A percentile compares a stretch with the other conserved stretches of the same genome.
Conservation (phyloP, 2,797 vertebrate genomes). For the Danio jaintianensis region DNA sequence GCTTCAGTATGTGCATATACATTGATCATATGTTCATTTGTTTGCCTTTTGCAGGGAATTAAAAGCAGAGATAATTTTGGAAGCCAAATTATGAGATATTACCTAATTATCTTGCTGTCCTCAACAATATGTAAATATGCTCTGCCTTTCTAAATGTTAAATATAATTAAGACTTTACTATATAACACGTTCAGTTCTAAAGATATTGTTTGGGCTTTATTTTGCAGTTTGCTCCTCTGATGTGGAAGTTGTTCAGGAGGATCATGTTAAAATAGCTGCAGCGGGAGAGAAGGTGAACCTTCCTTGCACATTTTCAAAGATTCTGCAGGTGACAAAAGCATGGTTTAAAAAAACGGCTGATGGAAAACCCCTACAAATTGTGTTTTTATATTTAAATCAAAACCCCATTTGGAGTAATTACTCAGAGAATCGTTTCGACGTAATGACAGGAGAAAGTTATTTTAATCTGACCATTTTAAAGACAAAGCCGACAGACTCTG, state of each 20-base stretch:
- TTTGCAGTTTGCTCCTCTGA: neutral
- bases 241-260: slow-evolving; percentile 7
- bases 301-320: neutral
- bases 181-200: neutral
- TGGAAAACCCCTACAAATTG: neutral
- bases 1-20: neutral
- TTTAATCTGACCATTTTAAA: slow-evolving; percentile 19
- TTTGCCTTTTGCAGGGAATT: neutral
- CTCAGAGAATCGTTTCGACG: neutral
- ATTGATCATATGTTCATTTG: neutral
- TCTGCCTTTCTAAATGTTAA: too few species aligned
- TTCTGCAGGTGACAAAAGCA: neutral
- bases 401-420: neutral
- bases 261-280: neutral
- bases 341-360: neutral
- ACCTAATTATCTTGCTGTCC: neutral
- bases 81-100: slow-evolving; percentile 2
- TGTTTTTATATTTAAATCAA: neutral
- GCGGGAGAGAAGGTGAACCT: slow-evolving; percentile 3
- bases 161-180: neutral
- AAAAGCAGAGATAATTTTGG: neutral
- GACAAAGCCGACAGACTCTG: slow-evolving; percentile 1
- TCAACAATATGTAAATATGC: neutral
- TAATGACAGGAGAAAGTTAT: neutral
- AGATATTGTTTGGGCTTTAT: neutral